Conservation (phyloP, 2,888 invertebrate genomes). For the Callyntrura guangdongensis region DNA sequence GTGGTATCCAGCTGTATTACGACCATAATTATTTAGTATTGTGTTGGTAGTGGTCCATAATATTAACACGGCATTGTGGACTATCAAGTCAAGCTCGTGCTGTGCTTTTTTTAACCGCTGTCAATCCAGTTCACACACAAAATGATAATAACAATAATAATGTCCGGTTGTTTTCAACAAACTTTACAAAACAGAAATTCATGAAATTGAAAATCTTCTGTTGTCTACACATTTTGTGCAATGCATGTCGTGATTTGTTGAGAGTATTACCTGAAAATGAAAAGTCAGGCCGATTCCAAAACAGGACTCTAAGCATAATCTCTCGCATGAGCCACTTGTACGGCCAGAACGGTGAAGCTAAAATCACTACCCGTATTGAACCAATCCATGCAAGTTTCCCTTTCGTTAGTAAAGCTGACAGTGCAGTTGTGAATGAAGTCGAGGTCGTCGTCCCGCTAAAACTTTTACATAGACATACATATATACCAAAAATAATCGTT, state of each 20-base stretch:
- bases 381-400: no score
- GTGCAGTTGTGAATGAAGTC: no score
- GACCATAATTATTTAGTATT: neutral
- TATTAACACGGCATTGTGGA: neutral
- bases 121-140: neutral
- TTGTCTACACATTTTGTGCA: neutral
- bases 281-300: no score
- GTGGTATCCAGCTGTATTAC: neutral
- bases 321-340: no score
- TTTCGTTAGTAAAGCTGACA: no score
- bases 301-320: no score
- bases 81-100: slow-evolving; percentile 6
- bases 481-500: no score
- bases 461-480: no score
- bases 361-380: no score
- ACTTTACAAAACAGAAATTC: neutral
- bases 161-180: neutral
- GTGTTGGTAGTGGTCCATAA: slow-evolving; percentile 21
- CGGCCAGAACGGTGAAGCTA: no score
- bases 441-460: no score
- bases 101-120: neutral
- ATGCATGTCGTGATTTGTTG: neutral
- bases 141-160: slow-evolving; percentile 16
- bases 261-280: neutral
- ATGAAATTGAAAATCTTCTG: no score